These are phyloP conservation scores for Embiotoca jacksoni DNA, from an alignment of 2,113 vertebrate species.

Conservation along the genomic window DNA sequence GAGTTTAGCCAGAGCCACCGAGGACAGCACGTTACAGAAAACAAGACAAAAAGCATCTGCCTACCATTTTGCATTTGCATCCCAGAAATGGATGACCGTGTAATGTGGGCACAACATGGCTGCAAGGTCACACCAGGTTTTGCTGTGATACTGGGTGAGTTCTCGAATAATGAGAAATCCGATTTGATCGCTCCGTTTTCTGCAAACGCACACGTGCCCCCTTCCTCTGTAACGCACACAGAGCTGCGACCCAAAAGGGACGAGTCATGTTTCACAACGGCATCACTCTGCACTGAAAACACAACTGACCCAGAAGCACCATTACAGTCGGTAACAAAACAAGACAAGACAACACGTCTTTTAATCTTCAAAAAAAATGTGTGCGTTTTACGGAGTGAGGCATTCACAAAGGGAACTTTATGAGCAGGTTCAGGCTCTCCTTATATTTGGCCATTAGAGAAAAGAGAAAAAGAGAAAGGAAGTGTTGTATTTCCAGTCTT, in stretches of 20 bases:
- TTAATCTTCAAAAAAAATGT: constrained; percentile 47
- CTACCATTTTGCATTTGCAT: constrained; percentile 49
- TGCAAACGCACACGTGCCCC: constrained; percentile 13
- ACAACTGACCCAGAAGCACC: constrained; percentile 47
- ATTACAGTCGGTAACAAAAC: constrained; percentile 27
- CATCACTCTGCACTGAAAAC: constrained; percentile 27
- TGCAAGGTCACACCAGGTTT: constrained; percentile 57
- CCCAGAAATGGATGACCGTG: constrained; percentile 38
- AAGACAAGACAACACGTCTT: constrained; percentile 13
- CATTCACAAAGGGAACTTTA: constrained; percentile 50
- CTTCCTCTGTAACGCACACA: not conserved
- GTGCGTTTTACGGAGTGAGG: constrained; percentile 61
- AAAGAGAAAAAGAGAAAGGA: constrained; percentile 30
- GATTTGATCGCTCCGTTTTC: constrained; percentile 22
- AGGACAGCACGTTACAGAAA: constrained; percentile 27
- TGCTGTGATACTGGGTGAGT: constrained; percentile 20
- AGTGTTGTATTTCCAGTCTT: constrained; percentile 60
- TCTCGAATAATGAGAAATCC: constrained; percentile 38
- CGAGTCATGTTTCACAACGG: constrained; percentile 34
- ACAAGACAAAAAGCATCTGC: constrained; percentile 24
- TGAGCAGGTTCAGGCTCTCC: constrained; percentile 48
- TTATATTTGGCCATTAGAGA: constrained; percentile 56
- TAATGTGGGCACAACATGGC: constrained; percentile 56
- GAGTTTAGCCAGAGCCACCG: constrained; percentile 32
- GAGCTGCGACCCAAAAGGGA: constrained; percentile 29